Evolutionary conservation across 2,113 vertebrate species (phyloP).

Genomic region (Chitala chitala): DNA sequence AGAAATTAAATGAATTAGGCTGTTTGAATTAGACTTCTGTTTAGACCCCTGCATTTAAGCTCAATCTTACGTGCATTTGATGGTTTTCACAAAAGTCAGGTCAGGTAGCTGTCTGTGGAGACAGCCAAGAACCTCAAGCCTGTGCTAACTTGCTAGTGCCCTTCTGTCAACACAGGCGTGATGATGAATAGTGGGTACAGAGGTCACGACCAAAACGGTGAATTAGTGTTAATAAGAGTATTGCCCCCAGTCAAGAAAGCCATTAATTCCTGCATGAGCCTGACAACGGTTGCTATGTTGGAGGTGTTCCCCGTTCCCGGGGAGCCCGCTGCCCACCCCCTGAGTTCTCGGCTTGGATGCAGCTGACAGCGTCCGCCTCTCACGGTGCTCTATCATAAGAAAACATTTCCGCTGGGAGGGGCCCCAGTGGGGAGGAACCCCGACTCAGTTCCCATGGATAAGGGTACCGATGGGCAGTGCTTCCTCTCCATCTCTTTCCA

Average conservation of each 20-base stretch:
- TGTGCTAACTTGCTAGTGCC: too few species aligned
- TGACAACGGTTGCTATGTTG: background rate
- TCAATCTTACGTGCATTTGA: too few species aligned
- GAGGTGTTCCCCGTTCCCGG: background rate
- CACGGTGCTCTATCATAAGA: constrained; percentile 23
- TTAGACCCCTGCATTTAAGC: too few species aligned
- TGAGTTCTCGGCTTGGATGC: background rate
- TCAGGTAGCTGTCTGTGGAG: too few species aligned
- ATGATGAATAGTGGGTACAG: too few species aligned
- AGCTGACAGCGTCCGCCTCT: background rate
- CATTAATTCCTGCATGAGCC: background rate
- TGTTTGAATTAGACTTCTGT: too few species aligned
- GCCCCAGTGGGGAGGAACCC: background rate
- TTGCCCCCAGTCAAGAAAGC: background rate
- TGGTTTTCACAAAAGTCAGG: too few species aligned
- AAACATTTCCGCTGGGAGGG: constrained; percentile 21
- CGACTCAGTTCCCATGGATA: constrained; percentile 24
- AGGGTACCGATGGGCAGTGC: background rate
- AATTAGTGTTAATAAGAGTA: background rate
- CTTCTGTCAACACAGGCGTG: too few species aligned
- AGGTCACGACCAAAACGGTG: background rate
- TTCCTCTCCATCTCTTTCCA: constrained; percentile 2
- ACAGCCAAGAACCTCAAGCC: too few species aligned
- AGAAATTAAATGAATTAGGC: too few species aligned
- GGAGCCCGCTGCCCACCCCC: background rate